Evolutionary conservation across 2,888 invertebrate species (phyloP).

Genomic region (Amorpha juglandis): DNA sequence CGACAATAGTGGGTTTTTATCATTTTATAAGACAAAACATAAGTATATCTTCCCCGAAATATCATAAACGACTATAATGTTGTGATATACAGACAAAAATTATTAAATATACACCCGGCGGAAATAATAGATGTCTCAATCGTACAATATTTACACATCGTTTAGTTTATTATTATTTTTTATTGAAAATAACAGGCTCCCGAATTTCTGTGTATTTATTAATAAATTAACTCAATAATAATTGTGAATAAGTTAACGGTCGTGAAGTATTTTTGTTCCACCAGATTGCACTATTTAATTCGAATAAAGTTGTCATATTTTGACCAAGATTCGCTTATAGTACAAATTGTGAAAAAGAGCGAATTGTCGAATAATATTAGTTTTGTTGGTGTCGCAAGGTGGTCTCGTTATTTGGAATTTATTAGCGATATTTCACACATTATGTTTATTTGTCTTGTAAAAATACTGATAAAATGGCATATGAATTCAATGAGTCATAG

Average conservation of each 20-base stretch:
- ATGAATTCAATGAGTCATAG: too few species aligned
- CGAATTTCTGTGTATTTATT: constrained; percentile 21
- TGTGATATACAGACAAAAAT: constrained; percentile 17
- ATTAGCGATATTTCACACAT: constrained; percentile 8
- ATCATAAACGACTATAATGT: constrained; percentile 28
- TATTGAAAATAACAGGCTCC: not conserved
- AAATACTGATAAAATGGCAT: not conserved
- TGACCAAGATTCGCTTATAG: not conserved
- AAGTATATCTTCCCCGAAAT: not conserved
- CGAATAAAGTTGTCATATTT: constrained; percentile 57
- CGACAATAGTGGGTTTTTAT: constrained; percentile 3
- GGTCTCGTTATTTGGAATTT: constrained; percentile 9
- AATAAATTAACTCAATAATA: constrained; percentile 37
- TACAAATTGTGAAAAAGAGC: not conserved
- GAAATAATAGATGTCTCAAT: constrained; percentile 33
- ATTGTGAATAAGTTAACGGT: constrained; percentile 49
- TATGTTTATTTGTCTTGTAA: not conserved
- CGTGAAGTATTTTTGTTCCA: constrained; percentile 33
- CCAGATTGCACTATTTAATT: constrained; percentile 42
- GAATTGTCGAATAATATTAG: not conserved
- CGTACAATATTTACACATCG: constrained; percentile 33
- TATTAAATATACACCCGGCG: constrained; percentile 14
- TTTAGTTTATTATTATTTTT: constrained; percentile 32
- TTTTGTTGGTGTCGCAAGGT: not conserved
- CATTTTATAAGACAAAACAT: constrained; percentile 9